Conservation (phyloP, 2,113 vertebrate species). For the Falco punctatus region DNA sequence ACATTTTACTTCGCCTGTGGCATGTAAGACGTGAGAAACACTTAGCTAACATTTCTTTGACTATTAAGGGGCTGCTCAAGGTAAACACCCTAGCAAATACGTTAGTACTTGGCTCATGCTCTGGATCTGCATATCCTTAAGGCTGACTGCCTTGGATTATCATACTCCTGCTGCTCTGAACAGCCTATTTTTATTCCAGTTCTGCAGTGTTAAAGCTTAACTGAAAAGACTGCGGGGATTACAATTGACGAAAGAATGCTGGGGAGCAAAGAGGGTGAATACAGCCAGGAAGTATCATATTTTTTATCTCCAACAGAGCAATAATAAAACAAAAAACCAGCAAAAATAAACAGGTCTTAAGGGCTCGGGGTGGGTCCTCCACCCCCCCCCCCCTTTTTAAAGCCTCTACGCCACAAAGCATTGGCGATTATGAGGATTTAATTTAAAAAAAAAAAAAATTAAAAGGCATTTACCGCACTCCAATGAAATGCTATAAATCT, state of each 20-base stretch:
- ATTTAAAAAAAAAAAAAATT: not conserved
- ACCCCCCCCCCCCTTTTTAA: not conserved
- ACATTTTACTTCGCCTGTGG: not conserved
- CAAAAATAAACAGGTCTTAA: not conserved
- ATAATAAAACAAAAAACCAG: not conserved
- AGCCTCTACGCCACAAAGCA: not conserved
- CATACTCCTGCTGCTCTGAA: not conserved
- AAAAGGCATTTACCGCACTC: not conserved
- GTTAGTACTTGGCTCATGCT: not conserved
- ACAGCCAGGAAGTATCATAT: not conserved
- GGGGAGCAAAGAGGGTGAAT: not conserved
- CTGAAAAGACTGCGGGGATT: constrained; percentile 1
- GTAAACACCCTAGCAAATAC: not conserved
- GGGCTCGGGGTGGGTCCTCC: not conserved
- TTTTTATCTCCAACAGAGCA: not conserved
- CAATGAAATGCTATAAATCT: not conserved
- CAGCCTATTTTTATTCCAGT: constrained; percentile 10
- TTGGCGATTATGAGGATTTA: not conserved
- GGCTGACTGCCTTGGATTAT: not conserved
- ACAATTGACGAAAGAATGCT: not conserved
- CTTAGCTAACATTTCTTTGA: constrained; percentile 4
- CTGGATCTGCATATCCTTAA: constrained; percentile 9
- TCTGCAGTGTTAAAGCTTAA: not conserved
- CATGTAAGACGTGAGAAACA: not conserved
- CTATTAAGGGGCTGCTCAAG: constrained; percentile 19